Evolutionary conservation across 2,797 vertebrate species (phyloP).

Genomic region (Anguilla marmorata): DNA sequence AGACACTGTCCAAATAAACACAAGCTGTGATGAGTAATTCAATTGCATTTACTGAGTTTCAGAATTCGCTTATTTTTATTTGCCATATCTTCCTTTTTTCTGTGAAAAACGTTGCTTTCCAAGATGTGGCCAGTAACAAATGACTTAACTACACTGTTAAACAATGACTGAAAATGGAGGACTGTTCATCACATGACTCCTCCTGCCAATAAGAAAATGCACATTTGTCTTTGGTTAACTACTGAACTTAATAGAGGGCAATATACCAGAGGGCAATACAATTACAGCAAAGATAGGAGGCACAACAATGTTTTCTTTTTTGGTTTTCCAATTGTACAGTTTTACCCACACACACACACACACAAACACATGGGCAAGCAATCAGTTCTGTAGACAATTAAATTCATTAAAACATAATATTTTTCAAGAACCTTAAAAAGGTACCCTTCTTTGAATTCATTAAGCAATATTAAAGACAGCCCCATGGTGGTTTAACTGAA

Average conservation of each 20-base stretch:
- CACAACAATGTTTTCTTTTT: too few species aligned
- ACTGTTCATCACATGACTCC: neutral
- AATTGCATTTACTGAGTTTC: neutral
- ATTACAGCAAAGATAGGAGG: too few species aligned
- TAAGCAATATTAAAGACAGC: neutral
- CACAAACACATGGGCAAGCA: too few species aligned
- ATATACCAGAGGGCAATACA: too few species aligned
- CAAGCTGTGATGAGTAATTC: slow-evolving; percentile 1
- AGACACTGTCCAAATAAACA: slow-evolving; percentile 6
- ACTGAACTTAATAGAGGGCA: too few species aligned
- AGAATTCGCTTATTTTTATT: neutral
- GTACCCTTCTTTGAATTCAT: too few species aligned
- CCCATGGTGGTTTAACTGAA: neutral
- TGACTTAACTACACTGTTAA: neutral
- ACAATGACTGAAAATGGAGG: neutral
- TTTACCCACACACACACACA: too few species aligned
- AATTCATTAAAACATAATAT: neutral
- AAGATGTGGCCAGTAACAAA: neutral
- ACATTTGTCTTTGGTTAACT: neutral
- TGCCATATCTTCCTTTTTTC: neutral
- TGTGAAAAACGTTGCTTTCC: neutral
- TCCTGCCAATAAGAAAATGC: neutral
- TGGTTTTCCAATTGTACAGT: too few species aligned
- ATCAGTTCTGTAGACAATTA: too few species aligned
- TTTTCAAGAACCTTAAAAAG: too few species aligned